Percentiles rank a stretch among this genome's conserved stretches.
These are phyloP conservation scores for Meiosimyza platycephala DNA, from an alignment of 2,888 invertebrate genomes.

Conservation along the genomic window DNA sequence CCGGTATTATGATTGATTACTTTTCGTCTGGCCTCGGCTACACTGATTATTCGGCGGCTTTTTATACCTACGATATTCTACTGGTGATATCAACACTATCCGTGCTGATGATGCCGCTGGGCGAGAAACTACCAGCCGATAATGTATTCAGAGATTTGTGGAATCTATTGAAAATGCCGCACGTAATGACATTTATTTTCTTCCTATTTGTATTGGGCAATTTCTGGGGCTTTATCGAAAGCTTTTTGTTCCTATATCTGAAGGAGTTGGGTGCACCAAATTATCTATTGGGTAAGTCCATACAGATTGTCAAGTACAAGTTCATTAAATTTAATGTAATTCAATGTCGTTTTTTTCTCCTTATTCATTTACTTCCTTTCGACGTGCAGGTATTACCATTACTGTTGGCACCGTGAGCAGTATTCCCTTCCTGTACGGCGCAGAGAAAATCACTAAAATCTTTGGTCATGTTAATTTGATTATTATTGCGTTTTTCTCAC, in stretches of 20 bases:
- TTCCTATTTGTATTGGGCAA: slow-evolving; percentile 86
- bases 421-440: slow-evolving; percentile 85
- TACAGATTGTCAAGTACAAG: not conserved
- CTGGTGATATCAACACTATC: slow-evolving; percentile 79
- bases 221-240: slow-evolving; percentile 91
- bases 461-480: slow-evolving; percentile 87
- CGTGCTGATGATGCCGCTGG: slow-evolving; percentile 82
- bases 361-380: slow-evolving; percentile 1
- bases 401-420: slow-evolving; percentile 87
- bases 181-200: slow-evolving; percentile 83
- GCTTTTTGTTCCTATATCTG: slow-evolving; percentile 86
- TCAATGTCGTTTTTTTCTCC: slow-evolving; percentile 3
- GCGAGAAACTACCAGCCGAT: slow-evolving; percentile 81
- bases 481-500: slow-evolving; percentile 86
- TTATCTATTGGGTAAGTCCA: slow-evolving; percentile 77
- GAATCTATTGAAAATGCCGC: slow-evolving; percentile 81
- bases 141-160: slow-evolving; percentile 81
- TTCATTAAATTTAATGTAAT: not conserved
- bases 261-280: slow-evolving; percentile 87
- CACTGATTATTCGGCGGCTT: slow-evolving; percentile 89
- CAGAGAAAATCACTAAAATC: slow-evolving; percentile 83
- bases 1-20: slow-evolving; percentile 81
- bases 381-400: slow-evolving; percentile 77
- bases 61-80: slow-evolving; percentile 80
- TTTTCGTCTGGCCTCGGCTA: slow-evolving; percentile 72